Conservation (phyloP, 2,113 vertebrate genomes). For the Cavia porcellus region DNA sequence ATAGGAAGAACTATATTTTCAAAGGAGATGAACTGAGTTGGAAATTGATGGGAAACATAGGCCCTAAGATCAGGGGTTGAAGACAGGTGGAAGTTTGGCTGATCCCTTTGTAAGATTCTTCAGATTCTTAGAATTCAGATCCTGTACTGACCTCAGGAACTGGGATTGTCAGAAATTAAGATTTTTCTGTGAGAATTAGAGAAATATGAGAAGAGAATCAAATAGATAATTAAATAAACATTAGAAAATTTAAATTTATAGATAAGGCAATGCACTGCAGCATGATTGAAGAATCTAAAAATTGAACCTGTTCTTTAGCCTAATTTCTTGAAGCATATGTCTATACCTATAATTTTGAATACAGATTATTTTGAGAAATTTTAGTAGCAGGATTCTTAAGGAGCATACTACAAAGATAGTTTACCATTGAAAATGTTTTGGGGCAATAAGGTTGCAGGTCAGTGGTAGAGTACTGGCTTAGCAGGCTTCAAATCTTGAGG, state of each 20-base stretch:
- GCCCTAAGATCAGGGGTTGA: background rate
- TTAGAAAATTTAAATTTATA: background rate
- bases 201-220: background rate
- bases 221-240: background rate
- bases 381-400: background rate
- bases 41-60: background rate
- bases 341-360: background rate
- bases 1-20: background rate
- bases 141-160: background rate
- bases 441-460: background rate
- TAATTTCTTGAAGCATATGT: background rate
- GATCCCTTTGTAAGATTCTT: background rate
- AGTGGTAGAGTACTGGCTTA: background rate
- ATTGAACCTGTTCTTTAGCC: background rate
- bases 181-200: conserved; percentile 7
- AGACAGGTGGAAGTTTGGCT: background rate
- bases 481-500: background rate
- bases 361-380: background rate
- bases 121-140: background rate
- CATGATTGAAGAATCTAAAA: background rate
- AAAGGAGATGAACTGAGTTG: background rate
- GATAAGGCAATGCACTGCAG: background rate
- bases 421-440: background rate
- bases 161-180: background rate
- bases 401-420: background rate